Evolutionary conservation across 2,888 invertebrate genomes (phyloP), one percentile per base, ranked within the genome.

Genomic region (Asteroscopus sphinx): DNA sequence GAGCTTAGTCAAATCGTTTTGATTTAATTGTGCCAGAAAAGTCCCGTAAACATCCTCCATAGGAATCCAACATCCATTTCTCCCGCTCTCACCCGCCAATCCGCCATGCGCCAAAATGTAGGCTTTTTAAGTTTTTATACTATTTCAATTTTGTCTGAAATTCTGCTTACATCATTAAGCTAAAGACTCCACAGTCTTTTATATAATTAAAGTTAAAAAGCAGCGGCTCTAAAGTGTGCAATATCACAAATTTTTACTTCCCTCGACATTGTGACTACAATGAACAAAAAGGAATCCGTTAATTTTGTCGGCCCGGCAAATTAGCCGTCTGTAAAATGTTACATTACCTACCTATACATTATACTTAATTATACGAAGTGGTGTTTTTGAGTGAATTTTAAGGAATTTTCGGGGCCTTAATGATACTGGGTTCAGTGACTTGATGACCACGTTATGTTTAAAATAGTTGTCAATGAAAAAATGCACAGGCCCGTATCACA

Each of bases 321-420:
- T 40, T 40, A 39, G 8, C 25, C n/a, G n/a, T n/a, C 13, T 12
- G 8, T 12, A 21, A 21, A 1, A 8, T 12, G 7, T 40, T 21
- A 13, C 21, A 25, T 12, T 13, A 9, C n/a, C n/a, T n/a, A 4
- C 12, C 25, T 17, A n/a, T n/a, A 12, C 13, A 40, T 25, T 25
- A 25, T 40, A 13, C 39, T 1, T 37, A 21, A 39, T 25, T 37
- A 37, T 37, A 17, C n/a, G n/a, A 40, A 40, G 25, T 25, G n/a
- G 39, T 40, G 39, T 25, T 25, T 39, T 25, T 8, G 9, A 11
- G 39, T 13, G 39, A 13, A 40, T 40, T 40, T 25, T 13, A 12
- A 12, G 3, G 12, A 40, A 40, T 13, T 40, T 25, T n/a, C 6
- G n/a, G n/a, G n/a, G 12, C 12, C 39, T 25, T 25, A 12, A 25